Evolutionary conservation across 2,113 vertebrate genomes (phyloP).

Genomic region (Hyla sarda): DNA sequence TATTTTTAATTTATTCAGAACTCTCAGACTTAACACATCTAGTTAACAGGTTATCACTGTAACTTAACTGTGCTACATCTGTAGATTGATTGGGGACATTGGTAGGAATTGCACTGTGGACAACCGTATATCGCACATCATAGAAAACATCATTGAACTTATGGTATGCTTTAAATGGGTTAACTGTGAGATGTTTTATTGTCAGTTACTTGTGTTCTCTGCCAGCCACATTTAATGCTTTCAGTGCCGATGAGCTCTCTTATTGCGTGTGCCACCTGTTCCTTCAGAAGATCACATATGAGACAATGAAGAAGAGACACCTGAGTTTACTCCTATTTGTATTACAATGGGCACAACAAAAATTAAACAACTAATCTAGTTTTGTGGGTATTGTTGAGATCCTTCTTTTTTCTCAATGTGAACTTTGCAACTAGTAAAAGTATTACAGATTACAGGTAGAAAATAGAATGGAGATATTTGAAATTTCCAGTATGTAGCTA

Average conservation of each 20-base stretch:
- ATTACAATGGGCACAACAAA: neutral
- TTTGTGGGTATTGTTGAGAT: too few relatives aligned
- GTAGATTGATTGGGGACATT: neutral
- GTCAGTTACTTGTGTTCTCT: neutral
- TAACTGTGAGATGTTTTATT: neutral
- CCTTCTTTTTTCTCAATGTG: too few relatives aligned
- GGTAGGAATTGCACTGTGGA: neutral
- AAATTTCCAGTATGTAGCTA: too few relatives aligned
- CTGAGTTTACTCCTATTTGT: constrained; percentile 14
- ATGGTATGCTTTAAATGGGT: neutral
- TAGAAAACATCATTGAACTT: neutral
- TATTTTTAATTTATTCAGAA: too few relatives aligned
- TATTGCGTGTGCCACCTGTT: constrained; percentile 7
- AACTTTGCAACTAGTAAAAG: too few relatives aligned
- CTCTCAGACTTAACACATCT: too few relatives aligned
- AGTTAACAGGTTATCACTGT: too few relatives aligned
- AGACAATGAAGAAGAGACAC: neutral
- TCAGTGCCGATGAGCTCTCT: neutral
- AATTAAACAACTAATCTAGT: neutral
- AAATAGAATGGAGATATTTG: too few relatives aligned
- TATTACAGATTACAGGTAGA: too few relatives aligned
- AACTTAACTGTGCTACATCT: too few relatives aligned
- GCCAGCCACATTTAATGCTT: neutral
- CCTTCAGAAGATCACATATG: constrained; percentile 2
- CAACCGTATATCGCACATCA: too few relatives aligned